Percentiles rank a stretch among this genome's conserved stretches.
Evolutionary conservation across 1,140 invertebrate genomes (phyloP).

Genomic region (Hormaphis cornu): DNA sequence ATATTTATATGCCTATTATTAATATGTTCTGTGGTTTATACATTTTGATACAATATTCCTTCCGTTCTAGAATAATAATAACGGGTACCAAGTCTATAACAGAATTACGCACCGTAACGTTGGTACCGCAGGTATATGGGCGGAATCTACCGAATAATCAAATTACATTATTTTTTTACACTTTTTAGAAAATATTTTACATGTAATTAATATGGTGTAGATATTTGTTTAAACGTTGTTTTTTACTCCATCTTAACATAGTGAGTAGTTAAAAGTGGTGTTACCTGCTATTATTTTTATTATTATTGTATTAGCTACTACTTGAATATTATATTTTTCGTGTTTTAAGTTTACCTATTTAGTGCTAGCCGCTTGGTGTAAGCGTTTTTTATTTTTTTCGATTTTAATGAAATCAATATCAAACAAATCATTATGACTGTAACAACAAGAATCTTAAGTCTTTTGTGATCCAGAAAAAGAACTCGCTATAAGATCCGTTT

Average conservation of each 20-base stretch:
- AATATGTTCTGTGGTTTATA: too few species aligned
- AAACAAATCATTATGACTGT: neutral
- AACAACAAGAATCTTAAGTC: neutral
- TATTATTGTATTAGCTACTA: too few species aligned
- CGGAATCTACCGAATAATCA: slow-evolving; percentile 26
- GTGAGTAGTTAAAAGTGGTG: slow-evolving; percentile 12
- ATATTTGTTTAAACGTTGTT: neutral
- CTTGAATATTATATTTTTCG: neutral
- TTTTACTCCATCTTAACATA: neutral
- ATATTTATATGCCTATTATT: too few species aligned
- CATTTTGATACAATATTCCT: neutral
- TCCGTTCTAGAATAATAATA: too few species aligned
- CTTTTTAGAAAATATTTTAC: neutral
- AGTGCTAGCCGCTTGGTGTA: neutral
- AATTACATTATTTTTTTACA: slow-evolving; percentile 14
- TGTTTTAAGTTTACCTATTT: neutral
- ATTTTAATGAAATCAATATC: neutral
- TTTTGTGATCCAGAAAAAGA: slow-evolving; percentile 6
- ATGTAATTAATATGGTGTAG: neutral
- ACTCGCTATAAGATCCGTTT: neutral
- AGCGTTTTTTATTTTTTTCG: too few species aligned
- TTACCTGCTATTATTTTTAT: too few species aligned
- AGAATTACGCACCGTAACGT: neutral
- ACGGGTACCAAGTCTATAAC: neutral
- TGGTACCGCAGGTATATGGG: slow-evolving; percentile 17